These are phyloP conservation scores for Leucophenga varia DNA, from an alignment of 1,140 invertebrate genomes.

Conservation along the genomic window DNA sequence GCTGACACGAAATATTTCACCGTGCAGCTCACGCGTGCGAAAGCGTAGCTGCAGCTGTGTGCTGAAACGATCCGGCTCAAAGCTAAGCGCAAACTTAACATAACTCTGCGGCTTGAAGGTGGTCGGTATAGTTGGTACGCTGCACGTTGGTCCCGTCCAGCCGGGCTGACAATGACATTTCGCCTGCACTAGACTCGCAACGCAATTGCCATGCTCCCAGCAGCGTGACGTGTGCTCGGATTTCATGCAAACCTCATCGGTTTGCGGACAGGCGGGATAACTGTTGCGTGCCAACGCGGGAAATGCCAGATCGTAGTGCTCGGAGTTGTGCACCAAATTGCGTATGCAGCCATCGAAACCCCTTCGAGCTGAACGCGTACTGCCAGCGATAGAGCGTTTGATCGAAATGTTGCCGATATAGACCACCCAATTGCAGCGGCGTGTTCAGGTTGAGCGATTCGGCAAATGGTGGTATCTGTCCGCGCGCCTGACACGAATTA, in stretches of 20 bases:
- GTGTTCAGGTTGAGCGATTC: conserved; percentile 71
- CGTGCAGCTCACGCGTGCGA: conserved; percentile 66
- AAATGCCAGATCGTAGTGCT: conserved; percentile 66
- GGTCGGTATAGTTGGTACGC: conserved; percentile 60
- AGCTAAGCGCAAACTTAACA: conserved; percentile 69
- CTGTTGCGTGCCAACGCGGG: conserved; percentile 61
- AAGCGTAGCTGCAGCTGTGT: conserved; percentile 68
- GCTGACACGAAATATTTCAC: conserved; percentile 65
- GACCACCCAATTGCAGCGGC: conserved; percentile 68
- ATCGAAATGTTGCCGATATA: conserved; percentile 60
- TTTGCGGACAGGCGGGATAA: conserved; percentile 62
- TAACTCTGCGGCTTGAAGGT: conserved; percentile 68
- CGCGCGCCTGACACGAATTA: conserved; percentile 64
- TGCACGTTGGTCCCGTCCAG: conserved; percentile 64
- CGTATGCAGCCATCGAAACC: conserved; percentile 70
- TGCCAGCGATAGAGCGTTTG: conserved; percentile 59
- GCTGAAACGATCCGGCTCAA: conserved; percentile 65
- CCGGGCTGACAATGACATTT: conserved; percentile 68
- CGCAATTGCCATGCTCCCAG: conserved; percentile 67
- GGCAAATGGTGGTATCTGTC: conserved; percentile 66
- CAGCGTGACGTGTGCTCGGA: conserved; percentile 58
- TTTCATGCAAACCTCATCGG: conserved; percentile 61
- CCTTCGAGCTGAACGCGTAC: conserved; percentile 59
- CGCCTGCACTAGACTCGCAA: conserved; percentile 62
- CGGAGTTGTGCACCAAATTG: conserved; percentile 70